phyloP scores from a whole-genome alignment of 2,888 invertebrate genomes.

The Byasa hedistus region DNA sequence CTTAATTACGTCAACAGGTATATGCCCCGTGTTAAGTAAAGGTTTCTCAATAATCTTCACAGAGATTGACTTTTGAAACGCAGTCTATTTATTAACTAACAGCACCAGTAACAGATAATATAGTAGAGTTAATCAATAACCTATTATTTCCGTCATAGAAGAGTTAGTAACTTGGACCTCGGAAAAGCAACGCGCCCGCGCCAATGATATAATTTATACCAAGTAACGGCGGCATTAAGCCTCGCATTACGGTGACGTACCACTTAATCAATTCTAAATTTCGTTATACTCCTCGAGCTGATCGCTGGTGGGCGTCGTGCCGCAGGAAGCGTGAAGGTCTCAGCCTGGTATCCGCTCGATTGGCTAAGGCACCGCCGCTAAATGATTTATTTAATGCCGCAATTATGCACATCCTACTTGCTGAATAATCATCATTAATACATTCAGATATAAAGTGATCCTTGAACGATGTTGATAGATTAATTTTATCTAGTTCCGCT shows the following conservation, averaged over 20 bases:
- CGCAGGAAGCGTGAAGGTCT: constrained; percentile 30
- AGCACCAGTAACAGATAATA: no score
- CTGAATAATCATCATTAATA: neutral
- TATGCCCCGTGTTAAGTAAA: no score
- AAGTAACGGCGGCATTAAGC: constrained; percentile 50
- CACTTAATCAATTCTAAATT: constrained; percentile 54
- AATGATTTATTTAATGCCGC: constrained; percentile 13
- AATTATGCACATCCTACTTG: constrained; percentile 13
- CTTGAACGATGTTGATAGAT: neutral
- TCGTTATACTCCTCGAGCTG: constrained; percentile 43
- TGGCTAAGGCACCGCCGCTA: constrained; percentile 12
- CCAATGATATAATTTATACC: constrained; percentile 58
- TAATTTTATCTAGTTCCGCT: neutral
- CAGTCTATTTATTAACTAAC: no score
- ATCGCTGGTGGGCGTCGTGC: constrained; percentile 38
- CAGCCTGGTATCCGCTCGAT: constrained; percentile 44
- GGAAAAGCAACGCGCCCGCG: constrained; percentile 37
- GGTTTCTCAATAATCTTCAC: no score
- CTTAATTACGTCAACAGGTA: no score
- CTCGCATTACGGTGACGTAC: constrained; percentile 56
- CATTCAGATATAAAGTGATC: neutral
- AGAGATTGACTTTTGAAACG: no score
- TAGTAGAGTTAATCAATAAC: no score
- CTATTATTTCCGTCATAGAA: no score
- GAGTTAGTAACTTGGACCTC: constrained; percentile 37